phyloP scores from a whole-genome alignment of 2,113 vertebrate genomes.

The Ptyas mucosa region DNA sequence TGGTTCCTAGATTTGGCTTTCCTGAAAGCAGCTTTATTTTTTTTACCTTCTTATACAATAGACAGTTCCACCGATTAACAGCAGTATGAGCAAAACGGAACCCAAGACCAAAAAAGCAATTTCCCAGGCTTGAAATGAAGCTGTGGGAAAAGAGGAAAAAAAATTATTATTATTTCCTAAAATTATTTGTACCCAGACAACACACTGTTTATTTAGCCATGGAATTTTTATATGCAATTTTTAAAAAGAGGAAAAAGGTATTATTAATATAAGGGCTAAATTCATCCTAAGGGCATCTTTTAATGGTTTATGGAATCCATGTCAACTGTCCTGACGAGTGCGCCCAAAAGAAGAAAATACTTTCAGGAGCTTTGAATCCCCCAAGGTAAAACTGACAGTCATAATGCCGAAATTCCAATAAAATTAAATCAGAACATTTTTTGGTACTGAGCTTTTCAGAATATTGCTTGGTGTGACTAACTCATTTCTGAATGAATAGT shows the following conservation, averaged over 20 bases:
- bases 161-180: no score
- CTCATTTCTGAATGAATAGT: background rate
- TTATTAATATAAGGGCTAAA: background rate
- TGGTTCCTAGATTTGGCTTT: background rate
- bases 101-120: slow-evolving; percentile 29
- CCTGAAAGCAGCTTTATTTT: background rate
- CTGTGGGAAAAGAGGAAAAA: slow-evolving; percentile 16
- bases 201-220: no score
- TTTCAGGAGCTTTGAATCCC: no score
- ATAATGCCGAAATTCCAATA: background rate
- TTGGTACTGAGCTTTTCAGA: background rate
- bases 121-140: slow-evolving; percentile 42
- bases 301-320: background rate
- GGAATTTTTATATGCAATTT: no score
- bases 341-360: no score
- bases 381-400: no score
- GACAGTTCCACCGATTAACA: slow-evolving; percentile 6
- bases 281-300: background rate
- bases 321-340: background rate
- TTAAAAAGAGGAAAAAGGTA: background rate
- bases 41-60: slow-evolving; percentile 51
- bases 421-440: background rate
- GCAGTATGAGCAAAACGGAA: slow-evolving; percentile 25
- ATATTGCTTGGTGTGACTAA: background rate
- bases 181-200: no score